phyloP scores from a whole-genome alignment of 2,888 invertebrate genomes.

The Cephus pulcher region DNA sequence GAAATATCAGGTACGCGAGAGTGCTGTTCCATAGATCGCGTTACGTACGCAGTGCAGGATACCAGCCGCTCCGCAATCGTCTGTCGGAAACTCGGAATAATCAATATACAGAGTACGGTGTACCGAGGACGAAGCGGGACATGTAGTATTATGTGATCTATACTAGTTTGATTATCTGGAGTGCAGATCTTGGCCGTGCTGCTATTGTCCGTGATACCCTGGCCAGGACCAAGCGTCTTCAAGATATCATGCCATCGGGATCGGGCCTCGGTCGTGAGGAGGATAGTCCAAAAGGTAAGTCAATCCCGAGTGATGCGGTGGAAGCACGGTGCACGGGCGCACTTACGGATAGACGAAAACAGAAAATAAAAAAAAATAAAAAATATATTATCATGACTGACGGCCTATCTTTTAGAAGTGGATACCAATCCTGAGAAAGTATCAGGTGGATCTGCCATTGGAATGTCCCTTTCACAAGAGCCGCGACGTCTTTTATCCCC shows the following conservation, averaged over 20 bases:
- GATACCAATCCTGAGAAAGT: conserved; percentile 89
- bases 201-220: conserved; percentile 85
- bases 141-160: too few species aligned
- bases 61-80: too few species aligned
- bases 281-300: conserved; percentile 81
- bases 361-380: too few species aligned
- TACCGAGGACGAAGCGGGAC: too few species aligned
- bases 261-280: conserved; percentile 88
- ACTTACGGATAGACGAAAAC: too few species aligned
- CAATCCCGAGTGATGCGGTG: too few species aligned
- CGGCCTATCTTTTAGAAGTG: conserved; percentile 73
- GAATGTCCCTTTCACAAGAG: conserved; percentile 92
- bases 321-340: too few species aligned
- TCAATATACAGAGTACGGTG: too few species aligned
- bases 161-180: not conserved
- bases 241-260: conserved; percentile 89
- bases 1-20: too few species aligned
- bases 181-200: conserved; percentile 81
- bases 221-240: conserved; percentile 89
- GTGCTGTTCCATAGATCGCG: not conserved
- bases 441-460: conserved; percentile 86
- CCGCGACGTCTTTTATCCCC: conserved; percentile 88
- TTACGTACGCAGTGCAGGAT: not conserved
- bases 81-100: not conserved
- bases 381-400: not conserved